Evolutionary conservation across 2,888 invertebrate species (phyloP).

Genomic region (Cinara cedri): DNA sequence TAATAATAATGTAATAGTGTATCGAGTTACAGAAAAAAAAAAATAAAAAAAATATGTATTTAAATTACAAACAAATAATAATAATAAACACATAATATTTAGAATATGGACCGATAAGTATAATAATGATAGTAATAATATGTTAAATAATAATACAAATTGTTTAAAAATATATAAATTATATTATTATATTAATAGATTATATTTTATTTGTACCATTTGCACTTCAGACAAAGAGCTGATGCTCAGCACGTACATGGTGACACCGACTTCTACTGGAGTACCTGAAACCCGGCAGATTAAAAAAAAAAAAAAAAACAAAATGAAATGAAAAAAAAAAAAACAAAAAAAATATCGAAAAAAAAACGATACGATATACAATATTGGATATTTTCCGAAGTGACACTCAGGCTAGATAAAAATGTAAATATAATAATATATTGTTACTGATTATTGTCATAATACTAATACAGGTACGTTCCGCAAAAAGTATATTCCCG

Average conservation of each 20-base stretch:
- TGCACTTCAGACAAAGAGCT: constrained; percentile 69
- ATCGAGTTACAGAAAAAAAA: not conserved
- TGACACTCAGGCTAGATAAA: not conserved
- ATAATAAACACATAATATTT: constrained; percentile 28
- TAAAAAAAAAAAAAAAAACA: constrained; percentile 37
- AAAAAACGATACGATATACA: constrained; percentile 40
- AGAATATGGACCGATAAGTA: not conserved
- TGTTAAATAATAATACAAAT: not conserved
- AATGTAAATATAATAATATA: not conserved
- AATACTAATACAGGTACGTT: too few relatives aligned
- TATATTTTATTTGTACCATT: constrained; percentile 64
- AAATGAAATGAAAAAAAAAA: constrained; percentile 29
- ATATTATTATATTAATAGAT: too few relatives aligned
- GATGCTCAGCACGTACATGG: constrained; percentile 69
- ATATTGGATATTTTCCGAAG: constrained; percentile 19
- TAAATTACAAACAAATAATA: constrained; percentile 8
- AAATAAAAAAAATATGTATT: not conserved
- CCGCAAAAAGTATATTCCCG: not conserved
- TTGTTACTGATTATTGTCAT: not conserved
- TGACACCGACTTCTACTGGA: constrained; percentile 68
- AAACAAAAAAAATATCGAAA: constrained; percentile 17
- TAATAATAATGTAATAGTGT: not conserved
- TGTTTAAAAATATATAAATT: constrained; percentile 24
- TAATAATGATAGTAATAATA: constrained; percentile 34
- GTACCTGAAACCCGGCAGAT: constrained; percentile 63